phyloP scores from a whole-genome alignment of 2,797 vertebrate genomes.

The Mormyrus hasselquistii region DNA sequence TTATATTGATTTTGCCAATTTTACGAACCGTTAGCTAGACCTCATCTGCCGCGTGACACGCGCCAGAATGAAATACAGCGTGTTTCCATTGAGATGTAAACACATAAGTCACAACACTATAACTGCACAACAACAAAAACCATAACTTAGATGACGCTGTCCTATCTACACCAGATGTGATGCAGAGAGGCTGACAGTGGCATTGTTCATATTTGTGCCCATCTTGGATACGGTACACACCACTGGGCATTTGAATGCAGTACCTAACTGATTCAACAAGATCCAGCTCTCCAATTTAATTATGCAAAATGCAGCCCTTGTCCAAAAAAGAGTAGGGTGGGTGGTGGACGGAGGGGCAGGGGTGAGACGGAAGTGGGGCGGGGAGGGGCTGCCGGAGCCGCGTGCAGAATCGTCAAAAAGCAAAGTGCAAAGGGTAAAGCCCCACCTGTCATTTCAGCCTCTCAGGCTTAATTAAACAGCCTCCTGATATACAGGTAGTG shows the following conservation, averaged over 20 bases:
- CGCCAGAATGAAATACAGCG: not conserved
- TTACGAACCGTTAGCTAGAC: not conserved
- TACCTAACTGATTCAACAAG: not conserved
- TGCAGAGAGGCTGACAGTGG: not conserved
- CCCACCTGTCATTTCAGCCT: not conserved
- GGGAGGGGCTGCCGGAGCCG: conserved; percentile 15
- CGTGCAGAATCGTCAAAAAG: conserved; percentile 46
- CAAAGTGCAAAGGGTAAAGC: conserved; percentile 27
- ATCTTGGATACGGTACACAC: not conserved
- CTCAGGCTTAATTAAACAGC: conserved; percentile 12
- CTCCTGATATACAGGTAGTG: conserved; percentile 23
- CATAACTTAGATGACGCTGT: not conserved
- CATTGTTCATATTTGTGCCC: not conserved
- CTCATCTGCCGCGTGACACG: not conserved
- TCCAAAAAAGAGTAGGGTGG: not conserved
- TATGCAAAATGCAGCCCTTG: not conserved
- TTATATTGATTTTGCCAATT: not conserved
- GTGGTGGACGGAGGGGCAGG: not conserved
- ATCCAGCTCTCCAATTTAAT: not conserved
- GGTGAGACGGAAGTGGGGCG: not conserved
- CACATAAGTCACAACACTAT: not conserved
- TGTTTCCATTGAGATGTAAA: not conserved
- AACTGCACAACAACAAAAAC: not conserved
- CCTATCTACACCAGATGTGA: not conserved
- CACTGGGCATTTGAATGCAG: not conserved